These are phyloP conservation scores for Muscicapa adusta DNA, from an alignment of 2,113 vertebrate genomes.

Conservation along the genomic window DNA sequence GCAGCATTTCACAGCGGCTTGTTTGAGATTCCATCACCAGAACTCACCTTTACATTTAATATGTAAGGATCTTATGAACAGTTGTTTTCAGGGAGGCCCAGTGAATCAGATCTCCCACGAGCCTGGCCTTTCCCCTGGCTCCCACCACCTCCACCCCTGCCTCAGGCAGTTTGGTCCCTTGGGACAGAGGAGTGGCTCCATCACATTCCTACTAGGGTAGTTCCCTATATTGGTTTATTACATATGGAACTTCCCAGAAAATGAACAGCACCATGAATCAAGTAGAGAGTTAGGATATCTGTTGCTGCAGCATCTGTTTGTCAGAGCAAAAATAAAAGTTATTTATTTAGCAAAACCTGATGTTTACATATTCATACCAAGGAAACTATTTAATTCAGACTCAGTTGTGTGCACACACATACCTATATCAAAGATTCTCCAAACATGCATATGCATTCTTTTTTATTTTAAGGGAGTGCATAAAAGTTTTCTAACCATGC, in stretches of 20 bases:
- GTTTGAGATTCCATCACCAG: background rate
- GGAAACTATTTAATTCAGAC: background rate
- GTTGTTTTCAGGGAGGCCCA: background rate
- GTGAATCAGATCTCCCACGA: background rate
- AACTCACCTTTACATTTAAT: background rate
- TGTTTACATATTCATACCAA: background rate
- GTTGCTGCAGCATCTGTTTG: constrained; percentile 13
- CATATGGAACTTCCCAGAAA: background rate
- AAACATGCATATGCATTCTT: constrained; percentile 21
- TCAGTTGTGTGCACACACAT: background rate
- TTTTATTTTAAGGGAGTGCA: constrained; percentile 37
- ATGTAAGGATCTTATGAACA: rapidly evolving
- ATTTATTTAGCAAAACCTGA: constrained; percentile 16
- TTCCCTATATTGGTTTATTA: background rate
- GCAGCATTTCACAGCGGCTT: background rate
- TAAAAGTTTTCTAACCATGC: constrained; percentile 53
- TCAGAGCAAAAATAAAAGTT: constrained; percentile 6
- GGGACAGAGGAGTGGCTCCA: background rate
- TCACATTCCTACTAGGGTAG: background rate
- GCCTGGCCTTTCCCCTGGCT: background rate
- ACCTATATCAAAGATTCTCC: constrained; percentile 45
- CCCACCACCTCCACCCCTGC: rapidly evolving
- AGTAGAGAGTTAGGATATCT: background rate
- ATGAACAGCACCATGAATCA: background rate
- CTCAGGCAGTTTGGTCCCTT: too few relatives aligned